Evolutionary conservation across 2,888 invertebrate genomes (phyloP).

Genomic region (Hirtodrosophila alboralis): DNA sequence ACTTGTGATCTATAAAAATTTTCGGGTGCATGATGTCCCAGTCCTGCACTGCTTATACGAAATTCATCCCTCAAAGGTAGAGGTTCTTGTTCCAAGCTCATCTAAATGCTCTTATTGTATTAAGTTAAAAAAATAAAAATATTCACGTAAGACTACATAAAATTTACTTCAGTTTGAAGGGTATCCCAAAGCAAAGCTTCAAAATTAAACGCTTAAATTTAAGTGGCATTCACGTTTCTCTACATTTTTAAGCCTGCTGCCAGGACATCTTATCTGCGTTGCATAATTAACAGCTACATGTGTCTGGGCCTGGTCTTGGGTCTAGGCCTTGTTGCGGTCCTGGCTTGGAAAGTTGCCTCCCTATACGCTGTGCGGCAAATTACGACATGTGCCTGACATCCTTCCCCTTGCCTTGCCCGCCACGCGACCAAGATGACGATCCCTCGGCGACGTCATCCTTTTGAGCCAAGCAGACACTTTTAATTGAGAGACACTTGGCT

Average conservation of each 20-base stretch:
- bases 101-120: too few species aligned
- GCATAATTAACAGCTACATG: conserved; percentile 74
- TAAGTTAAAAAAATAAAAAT: too few species aligned
- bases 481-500: conserved; percentile 76
- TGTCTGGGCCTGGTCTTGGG: conserved; percentile 22
- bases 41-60: not conserved
- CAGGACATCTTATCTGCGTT: conserved; percentile 51
- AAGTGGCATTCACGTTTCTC: conserved; percentile 11
- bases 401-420: conserved; percentile 31
- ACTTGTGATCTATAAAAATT: conserved; percentile 60
- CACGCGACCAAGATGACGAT: conserved; percentile 12
- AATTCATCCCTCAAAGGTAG: conserved; percentile 33
- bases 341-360: conserved; percentile 16
- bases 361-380: conserved; percentile 51
- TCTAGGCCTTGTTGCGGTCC: conserved; percentile 27
- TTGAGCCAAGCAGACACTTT: conserved; percentile 73
- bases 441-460: conserved; percentile 51
- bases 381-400: conserved; percentile 72
- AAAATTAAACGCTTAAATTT: conserved; percentile 28
- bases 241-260: conserved; percentile 7
- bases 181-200: conserved; percentile 20
- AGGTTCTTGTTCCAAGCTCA: conserved; percentile 52
- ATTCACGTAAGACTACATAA: not conserved
- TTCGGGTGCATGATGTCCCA: conserved; percentile 23
- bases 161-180: conserved; percentile 28